A percentile compares a stretch with the other conserved stretches of the same genome.
phyloP scores from a whole-genome alignment of 2,888 invertebrate species.

The Cryptocephalus primarius region DNA sequence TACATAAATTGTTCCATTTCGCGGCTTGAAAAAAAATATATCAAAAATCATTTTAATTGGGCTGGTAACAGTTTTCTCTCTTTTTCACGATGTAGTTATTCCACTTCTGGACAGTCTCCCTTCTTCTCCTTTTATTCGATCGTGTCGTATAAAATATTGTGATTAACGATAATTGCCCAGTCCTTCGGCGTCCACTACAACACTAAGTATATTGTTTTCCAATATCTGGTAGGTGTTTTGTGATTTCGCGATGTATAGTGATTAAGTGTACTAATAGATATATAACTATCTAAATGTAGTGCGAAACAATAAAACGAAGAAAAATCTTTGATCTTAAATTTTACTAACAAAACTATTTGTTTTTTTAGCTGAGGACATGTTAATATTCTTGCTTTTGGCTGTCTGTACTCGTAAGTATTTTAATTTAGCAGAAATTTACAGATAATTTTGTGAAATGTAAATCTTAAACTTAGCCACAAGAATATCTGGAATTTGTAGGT shows the following conservation, averaged over 20 bases:
- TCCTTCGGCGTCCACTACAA: constrained; percentile 14
- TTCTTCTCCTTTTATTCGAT: constrained; percentile 4
- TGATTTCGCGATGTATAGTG: constrained; percentile 1
- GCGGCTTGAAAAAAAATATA: constrained; percentile 22
- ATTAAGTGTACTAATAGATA: not conserved
- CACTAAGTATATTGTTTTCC: constrained; percentile 16
- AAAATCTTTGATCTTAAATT: too few relatives aligned
- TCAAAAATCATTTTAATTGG: constrained; percentile 19
- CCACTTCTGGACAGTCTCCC: constrained; percentile 10
- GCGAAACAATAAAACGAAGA: not conserved
- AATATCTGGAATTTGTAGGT: constrained; percentile 1
- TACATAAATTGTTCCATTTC: constrained; percentile 24
- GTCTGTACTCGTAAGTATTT: constrained; percentile 17
- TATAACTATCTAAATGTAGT: not conserved
- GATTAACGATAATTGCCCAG: constrained; percentile 15
- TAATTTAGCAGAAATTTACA: not conserved
- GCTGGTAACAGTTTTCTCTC: constrained; percentile 21
- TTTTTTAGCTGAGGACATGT: constrained; percentile 21
- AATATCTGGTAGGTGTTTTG: constrained; percentile 19
- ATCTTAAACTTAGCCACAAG: constrained; percentile 5
- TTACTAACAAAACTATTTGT: constrained; percentile 4
- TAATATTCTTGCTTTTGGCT: constrained; percentile 14
- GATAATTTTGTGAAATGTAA: constrained; percentile 5
- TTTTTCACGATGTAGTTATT: constrained; percentile 17
- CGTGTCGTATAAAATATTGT: constrained; percentile 19